Evolutionary conservation across 2,888 invertebrate genomes (phyloP).

Genomic region (Apotomis capreana): DNA sequence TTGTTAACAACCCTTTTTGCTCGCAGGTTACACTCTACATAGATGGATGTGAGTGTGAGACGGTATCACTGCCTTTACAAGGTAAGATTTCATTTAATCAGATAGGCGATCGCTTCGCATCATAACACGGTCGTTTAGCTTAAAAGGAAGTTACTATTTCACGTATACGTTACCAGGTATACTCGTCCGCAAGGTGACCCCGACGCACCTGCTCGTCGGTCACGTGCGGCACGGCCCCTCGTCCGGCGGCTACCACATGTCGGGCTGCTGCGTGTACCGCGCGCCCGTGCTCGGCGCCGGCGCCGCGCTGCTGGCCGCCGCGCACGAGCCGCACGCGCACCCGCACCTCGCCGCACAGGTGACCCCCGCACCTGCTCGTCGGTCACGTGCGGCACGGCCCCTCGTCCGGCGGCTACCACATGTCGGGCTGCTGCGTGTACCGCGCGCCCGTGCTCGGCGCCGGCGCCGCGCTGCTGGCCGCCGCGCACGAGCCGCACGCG

Average conservation of each 20-base stretch:
- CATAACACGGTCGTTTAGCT: no score
- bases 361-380: not conserved
- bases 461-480: not conserved
- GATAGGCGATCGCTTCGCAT: no score
- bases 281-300: constrained; percentile 55
- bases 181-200: constrained; percentile 82
- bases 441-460: constrained; percentile 3
- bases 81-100: constrained; percentile 56
- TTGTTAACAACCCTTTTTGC: constrained; percentile 12
- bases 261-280: constrained; percentile 76
- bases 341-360: constrained; percentile 35
- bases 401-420: constrained; percentile 63
- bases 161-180: constrained; percentile 60
- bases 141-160: no score
- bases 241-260: constrained; percentile 80
- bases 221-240: constrained; percentile 58
- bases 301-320: constrained; percentile 81
- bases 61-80: constrained; percentile 82
- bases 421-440: constrained; percentile 61
- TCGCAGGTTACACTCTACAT: constrained; percentile 81
- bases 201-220: constrained; percentile 82
- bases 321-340: constrained; percentile 54
- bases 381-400: no score
- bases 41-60: constrained; percentile 83
- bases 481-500: no score